These are phyloP conservation scores for Drosophila nigromelanica DNA, from an alignment of 1,140 invertebrate genomes.

Conservation along the genomic window DNA sequence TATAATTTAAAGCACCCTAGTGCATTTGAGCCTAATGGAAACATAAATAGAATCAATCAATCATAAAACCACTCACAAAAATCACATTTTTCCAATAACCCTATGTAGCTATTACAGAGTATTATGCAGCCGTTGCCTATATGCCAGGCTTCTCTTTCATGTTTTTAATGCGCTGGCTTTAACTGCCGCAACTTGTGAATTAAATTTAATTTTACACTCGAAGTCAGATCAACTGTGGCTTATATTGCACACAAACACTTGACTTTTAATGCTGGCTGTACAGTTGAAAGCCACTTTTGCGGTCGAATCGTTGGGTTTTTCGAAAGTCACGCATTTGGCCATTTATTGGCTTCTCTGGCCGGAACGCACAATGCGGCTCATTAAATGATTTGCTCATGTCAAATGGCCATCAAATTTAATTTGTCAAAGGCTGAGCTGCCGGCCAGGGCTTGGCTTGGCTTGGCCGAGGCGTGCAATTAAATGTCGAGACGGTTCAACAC, in stretches of 20 bases:
- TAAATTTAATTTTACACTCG: slow-evolving; percentile 39
- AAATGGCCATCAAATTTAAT: slow-evolving; percentile 63
- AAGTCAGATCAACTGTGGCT: slow-evolving; percentile 14
- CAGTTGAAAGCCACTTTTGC: neutral
- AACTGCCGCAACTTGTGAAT: slow-evolving; percentile 18
- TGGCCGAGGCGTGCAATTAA: slow-evolving; percentile 43
- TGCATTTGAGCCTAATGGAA: too few relatives aligned
- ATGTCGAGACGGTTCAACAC: slow-evolving; percentile 35
- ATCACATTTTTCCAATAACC: too few relatives aligned
- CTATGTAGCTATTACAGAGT: too few relatives aligned
- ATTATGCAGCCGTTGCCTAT: too few relatives aligned
- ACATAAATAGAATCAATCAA: too few relatives aligned
- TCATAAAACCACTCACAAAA: too few relatives aligned
- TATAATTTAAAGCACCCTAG: too few relatives aligned
- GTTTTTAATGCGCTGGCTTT: neutral
- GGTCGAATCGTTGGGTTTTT: slow-evolving; percentile 2
- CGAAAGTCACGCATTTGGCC: neutral
- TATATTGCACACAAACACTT: neutral
- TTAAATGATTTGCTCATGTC: slow-evolving; percentile 57
- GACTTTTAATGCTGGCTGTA: neutral
- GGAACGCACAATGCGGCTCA: slow-evolving; percentile 30
- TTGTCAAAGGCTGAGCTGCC: slow-evolving; percentile 29
- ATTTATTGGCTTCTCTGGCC: slow-evolving; percentile 27
- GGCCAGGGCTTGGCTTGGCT: neutral
- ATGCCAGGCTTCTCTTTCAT: too few relatives aligned